Evolutionary conservation across 2,113 vertebrate species (phyloP).

Genomic region (Psilopsiagon aurifrons): DNA sequence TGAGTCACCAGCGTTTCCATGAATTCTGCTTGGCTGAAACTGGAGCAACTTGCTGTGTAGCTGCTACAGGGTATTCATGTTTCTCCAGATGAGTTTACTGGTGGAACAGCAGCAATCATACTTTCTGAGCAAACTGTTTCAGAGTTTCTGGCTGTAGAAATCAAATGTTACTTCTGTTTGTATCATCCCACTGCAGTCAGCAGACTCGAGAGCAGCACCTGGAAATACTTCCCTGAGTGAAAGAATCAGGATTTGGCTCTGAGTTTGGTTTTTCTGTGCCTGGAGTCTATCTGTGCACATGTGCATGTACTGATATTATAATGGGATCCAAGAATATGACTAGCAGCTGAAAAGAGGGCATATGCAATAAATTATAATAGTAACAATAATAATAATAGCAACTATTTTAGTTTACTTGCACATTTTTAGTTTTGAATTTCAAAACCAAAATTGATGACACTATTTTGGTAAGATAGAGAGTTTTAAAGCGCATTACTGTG

Average conservation of each 20-base stretch:
- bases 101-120: not conserved
- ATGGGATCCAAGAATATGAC: slow-evolving; percentile 13
- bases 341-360: slow-evolving; percentile 34
- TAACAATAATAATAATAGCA: not conserved
- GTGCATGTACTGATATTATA: slow-evolving; percentile 32
- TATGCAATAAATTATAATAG: not conserved
- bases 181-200: not conserved
- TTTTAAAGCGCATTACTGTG: not conserved
- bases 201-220: slow-evolving; percentile 5
- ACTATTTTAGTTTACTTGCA: not conserved
- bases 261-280: not conserved
- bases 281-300: slow-evolving; percentile 31
- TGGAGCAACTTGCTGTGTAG: not conserved
- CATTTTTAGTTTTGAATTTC: not conserved
- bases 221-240: slow-evolving; percentile 49
- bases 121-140: not conserved
- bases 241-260: slow-evolving; percentile 40
- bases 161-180: not conserved
- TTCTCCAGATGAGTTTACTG: not conserved
- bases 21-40: not conserved
- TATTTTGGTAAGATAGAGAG: not conserved
- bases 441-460: not conserved
- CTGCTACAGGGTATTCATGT: not conserved
- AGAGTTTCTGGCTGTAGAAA: not conserved
- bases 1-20: not conserved